Percentiles rank a stretch among this genome's conserved stretches.
Conservation (phyloP, 1,140 invertebrate species). For the Magallana angulata region DNA sequence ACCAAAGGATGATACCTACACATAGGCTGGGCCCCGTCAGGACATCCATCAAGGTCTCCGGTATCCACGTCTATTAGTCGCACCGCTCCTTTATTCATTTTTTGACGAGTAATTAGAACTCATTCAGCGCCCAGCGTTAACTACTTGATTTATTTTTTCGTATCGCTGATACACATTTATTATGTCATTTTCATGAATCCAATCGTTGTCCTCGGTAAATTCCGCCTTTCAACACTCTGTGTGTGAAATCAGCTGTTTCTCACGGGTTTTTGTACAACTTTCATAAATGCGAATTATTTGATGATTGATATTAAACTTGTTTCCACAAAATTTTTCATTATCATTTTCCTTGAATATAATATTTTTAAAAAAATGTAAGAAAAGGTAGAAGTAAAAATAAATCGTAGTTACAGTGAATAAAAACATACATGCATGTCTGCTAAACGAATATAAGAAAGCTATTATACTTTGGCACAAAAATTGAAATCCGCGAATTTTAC, state of each 20-base stretch:
- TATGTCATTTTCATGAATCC: not conserved
- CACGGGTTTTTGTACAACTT: not conserved
- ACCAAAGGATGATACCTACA: not conserved
- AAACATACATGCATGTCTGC: too few species aligned
- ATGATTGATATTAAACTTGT: too few species aligned
- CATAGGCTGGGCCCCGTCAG: not conserved
- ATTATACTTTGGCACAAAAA: too few species aligned
- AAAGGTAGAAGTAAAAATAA: too few species aligned
- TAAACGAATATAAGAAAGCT: too few species aligned
- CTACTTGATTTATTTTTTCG: constrained; percentile 3
- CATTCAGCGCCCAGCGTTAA: not conserved
- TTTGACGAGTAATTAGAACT: not conserved
- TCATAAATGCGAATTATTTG: too few species aligned
- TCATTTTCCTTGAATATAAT: too few species aligned
- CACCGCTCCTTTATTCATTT: not conserved
- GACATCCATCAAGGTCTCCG: constrained; percentile 14
- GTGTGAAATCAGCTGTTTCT: not conserved
- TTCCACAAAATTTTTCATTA: too few species aligned
- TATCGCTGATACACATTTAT: constrained; percentile 13
- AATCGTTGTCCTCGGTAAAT: not conserved
- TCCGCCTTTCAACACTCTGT: not conserved
- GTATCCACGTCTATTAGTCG: not conserved
- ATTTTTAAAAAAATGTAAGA: too few species aligned
- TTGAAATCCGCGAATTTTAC: too few species aligned
- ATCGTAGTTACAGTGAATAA: too few species aligned